These are phyloP conservation scores for Cygnus olor DNA, from an alignment of 2,797 vertebrate genomes.

Conservation along the genomic window DNA sequence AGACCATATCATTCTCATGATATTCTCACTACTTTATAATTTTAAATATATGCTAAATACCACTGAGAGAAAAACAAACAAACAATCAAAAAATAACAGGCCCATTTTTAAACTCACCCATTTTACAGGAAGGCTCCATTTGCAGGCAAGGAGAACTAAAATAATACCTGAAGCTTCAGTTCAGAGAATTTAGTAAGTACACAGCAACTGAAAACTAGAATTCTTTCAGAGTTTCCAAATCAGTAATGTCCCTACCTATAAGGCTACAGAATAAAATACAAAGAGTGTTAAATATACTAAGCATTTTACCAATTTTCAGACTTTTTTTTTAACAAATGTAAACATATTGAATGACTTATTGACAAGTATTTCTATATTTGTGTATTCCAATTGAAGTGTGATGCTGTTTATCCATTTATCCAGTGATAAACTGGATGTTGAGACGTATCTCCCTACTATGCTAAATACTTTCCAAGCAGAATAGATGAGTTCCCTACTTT, in stretches of 20 bases:
- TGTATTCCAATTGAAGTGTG: background rate
- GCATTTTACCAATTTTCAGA: background rate
- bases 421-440: background rate
- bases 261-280: background rate
- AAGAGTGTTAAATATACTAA: background rate
- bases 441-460: background rate
- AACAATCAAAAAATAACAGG: background rate
- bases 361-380: background rate
- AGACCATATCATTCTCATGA: background rate
- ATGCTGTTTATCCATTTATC: background rate
- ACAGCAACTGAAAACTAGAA: background rate
- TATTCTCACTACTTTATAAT: background rate
- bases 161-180: background rate
- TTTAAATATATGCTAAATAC: background rate
- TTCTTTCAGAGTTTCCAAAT: background rate
- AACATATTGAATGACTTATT: background rate
- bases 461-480: constrained; percentile 25
- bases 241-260: background rate
- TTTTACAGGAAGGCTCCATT: background rate
- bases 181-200: background rate
- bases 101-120: background rate
- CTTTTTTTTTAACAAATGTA: background rate
- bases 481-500: background rate
- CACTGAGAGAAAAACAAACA: background rate
- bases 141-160: background rate